Percentiles rank a stretch among this genome's conserved stretches.
These are phyloP conservation scores for Sesia apiformis DNA, from an alignment of 2,888 invertebrate genomes.

Conservation along the genomic window DNA sequence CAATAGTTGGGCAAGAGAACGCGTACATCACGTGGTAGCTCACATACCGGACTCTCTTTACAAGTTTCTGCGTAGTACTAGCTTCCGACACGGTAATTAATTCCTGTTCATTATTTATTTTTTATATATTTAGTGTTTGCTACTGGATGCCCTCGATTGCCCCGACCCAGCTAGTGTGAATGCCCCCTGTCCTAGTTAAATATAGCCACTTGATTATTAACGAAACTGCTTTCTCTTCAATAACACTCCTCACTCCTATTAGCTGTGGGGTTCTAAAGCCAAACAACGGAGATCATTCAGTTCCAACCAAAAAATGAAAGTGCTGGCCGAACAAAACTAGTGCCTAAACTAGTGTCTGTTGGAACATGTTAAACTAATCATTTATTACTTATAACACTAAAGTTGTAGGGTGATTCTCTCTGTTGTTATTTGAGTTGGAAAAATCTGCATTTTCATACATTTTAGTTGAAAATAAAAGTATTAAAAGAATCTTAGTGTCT, in stretches of 20 bases:
- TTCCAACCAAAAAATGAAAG: too few relatives aligned
- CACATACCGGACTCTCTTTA: conserved; percentile 62
- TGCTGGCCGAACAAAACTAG: too few relatives aligned
- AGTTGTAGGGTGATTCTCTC: too few relatives aligned
- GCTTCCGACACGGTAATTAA: conserved; percentile 53
- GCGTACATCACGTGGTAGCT: conserved; percentile 44
- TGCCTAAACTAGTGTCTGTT: too few relatives aligned
- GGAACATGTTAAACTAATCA: too few relatives aligned
- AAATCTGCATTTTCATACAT: too few relatives aligned
- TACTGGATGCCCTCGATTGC: conserved; percentile 67
- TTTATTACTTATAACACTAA: too few relatives aligned
- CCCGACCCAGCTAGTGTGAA: conserved; percentile 65
- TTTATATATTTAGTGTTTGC: conserved; percentile 49
- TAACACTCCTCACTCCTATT: conserved; percentile 31
- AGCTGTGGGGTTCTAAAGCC: conserved; percentile 48
- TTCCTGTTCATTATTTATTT: conserved; percentile 35
- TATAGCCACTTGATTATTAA: conserved; percentile 56
- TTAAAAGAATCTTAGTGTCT: too few relatives aligned
- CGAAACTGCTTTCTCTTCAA: conserved; percentile 53
- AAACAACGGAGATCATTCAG: conserved; percentile 14
- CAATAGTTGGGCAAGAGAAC: conserved; percentile 5
- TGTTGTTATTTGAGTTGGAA: too few relatives aligned
- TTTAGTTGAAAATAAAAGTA: too few relatives aligned
- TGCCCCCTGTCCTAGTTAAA: conserved; percentile 57
- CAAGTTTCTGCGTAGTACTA: conserved; percentile 47